Evolutionary conservation across 2,888 invertebrate genomes (phyloP), one percentile per base, ranked within the genome.

Genomic region (Chymomyza caudatula): DNA sequence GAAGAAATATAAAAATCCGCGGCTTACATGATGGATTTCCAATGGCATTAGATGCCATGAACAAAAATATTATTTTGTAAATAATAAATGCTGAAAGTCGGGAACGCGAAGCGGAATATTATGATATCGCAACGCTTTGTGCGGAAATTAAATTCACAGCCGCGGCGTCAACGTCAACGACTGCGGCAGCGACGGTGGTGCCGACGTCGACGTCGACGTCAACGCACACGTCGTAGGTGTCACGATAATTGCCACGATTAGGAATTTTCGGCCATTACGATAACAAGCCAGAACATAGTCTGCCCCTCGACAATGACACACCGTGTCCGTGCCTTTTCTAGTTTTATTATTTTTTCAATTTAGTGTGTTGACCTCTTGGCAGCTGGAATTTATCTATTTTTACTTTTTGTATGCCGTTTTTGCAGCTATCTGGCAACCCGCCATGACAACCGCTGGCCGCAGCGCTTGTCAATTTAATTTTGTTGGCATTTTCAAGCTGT

Each of bases 191-290:
- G 47, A 47, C 29, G 29, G 8, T 37, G 29, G 11, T 4, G 29
- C 29, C 2, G 29, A 11, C 11, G 29, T 37, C 29, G 29, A 37
- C 29, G 11, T 3, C 29, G 29, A 37, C 2, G 29, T 11, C 29
- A 37, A 37, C 29, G 29, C 29, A 37, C 11, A 11, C 29, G 29
- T 37, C 29, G 29, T 37, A 47, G 47, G 47, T 47, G 80, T 69
- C 80, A 80, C 84, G 84, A 78, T 80, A 80, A 80, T 80, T 80
- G 80, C 75, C 78, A 68, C 84, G 80, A 80, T 84, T 80, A 80
- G 81, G 78, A 69, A 25, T 53, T 84, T 80, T 80, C 73, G 78
- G 77, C 84, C 84, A 80, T 80, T 84, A 81, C 75, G 80, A 80
- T 84, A 80, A 80, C 77, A 47, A 53, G 62, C 1, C 29, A 37